Percentiles rank a stretch among this genome's conserved stretches.
Conservation (phyloP, 2,113 vertebrate species). For the Pogonocichla stellata region DNA sequence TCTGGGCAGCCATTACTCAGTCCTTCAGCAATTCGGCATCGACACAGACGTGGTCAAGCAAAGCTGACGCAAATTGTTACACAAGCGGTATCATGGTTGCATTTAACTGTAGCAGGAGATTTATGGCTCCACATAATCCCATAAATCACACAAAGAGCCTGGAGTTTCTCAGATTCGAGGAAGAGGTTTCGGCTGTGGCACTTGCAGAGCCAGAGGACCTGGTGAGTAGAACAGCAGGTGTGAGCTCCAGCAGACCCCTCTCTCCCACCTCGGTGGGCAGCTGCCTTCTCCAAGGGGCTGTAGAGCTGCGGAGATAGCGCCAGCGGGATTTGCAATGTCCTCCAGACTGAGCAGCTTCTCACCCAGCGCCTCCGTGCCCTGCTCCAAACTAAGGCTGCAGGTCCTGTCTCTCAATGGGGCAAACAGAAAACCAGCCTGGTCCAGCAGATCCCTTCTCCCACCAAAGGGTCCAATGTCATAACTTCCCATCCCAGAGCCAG, state of each 20-base stretch:
- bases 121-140: not conserved
- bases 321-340: rapidly evolving
- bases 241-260: not conserved
- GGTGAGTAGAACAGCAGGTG: not conserved
- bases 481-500: not conserved
- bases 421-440: not conserved
- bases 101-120: conserved; percentile 6
- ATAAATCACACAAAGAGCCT: conserved; percentile 13
- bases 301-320: not conserved
- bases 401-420: rapidly evolving
- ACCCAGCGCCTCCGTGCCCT: rapidly evolving
- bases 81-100: not conserved
- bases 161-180: not conserved
- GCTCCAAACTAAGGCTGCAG: not conserved
- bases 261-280: not conserved
- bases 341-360: not conserved
- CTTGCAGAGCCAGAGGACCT: not conserved
- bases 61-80: not conserved
- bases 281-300: not conserved
- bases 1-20: not conserved
- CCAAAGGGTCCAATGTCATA: rapidly evolving
- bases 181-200: not conserved
- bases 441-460: rapidly evolving
- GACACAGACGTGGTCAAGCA: not conserved
- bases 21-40: not conserved